Evolutionary conservation across 2,113 vertebrate species (phyloP).

Genomic region (Synchiropus splendidus): DNA sequence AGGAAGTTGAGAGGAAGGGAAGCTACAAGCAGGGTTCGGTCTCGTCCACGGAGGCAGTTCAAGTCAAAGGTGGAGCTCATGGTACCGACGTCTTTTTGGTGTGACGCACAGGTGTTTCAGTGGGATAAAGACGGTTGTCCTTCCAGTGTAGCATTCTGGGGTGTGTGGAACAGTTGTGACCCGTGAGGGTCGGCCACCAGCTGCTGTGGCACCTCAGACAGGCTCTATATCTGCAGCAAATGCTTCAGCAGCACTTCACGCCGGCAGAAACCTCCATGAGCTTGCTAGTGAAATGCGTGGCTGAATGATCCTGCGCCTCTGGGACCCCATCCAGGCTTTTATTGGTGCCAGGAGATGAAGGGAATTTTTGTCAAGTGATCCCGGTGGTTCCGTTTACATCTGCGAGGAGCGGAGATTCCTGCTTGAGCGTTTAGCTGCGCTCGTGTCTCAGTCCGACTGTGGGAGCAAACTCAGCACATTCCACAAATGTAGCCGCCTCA

Average conservation of each 20-base stretch:
- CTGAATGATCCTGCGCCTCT: slow-evolving; percentile 1
- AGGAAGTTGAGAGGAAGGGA: too few species aligned
- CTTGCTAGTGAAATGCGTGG: slow-evolving; percentile 13
- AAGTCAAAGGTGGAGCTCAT: too few species aligned
- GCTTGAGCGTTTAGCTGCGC: background rate
- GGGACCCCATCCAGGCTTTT: slow-evolving; percentile 11
- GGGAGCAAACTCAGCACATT: slow-evolving; percentile 23
- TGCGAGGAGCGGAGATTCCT: background rate
- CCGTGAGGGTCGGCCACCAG: too few species aligned
- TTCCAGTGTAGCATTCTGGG: too few species aligned
- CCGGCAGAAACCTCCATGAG: slow-evolving; percentile 8
- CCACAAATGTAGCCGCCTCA: background rate
- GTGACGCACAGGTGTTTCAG: too few species aligned
- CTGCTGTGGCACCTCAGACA: too few species aligned
- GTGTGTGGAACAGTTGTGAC: too few species aligned
- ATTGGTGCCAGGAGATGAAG: slow-evolving; percentile 10
- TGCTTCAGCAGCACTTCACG: slow-evolving; percentile 1
- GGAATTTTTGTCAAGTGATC: slow-evolving; percentile 13
- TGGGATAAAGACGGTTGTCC: too few species aligned
- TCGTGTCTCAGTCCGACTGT: too few species aligned
- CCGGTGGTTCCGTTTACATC: slow-evolving; percentile 3
- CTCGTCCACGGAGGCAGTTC: too few species aligned
- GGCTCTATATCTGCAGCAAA: slow-evolving; percentile 3
- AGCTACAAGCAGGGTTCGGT: too few species aligned
- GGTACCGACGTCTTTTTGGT: too few species aligned